Conservation (phyloP, 2,888 invertebrate genomes). For the Drosophila trichaetosa region DNA sequence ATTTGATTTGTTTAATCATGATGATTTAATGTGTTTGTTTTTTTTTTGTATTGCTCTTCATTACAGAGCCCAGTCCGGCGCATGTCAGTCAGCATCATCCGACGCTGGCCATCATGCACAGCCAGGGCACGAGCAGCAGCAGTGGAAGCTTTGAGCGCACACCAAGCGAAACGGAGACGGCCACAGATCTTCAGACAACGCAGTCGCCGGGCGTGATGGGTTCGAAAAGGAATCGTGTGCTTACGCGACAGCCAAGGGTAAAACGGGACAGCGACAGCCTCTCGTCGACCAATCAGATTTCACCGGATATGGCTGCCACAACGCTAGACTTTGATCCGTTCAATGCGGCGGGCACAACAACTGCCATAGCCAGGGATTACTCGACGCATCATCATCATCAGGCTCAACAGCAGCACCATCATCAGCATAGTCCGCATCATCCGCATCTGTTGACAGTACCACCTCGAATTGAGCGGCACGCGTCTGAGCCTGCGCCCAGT, state of each 20-base stretch:
- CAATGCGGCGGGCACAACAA: slow-evolving; percentile 70
- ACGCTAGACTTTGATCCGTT: slow-evolving; percentile 82
- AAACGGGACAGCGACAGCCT: slow-evolving; percentile 88
- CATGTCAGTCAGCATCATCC: slow-evolving; percentile 49
- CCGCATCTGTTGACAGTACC: slow-evolving; percentile 85
- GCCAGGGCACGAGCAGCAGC: slow-evolving; percentile 61
- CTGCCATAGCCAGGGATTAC: slow-evolving; percentile 61
- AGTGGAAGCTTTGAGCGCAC: slow-evolving; percentile 61
- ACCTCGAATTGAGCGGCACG: slow-evolving; percentile 87
- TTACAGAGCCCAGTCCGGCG: slow-evolving; percentile 69
- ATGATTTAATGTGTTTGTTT: background rate
- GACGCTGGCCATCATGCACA: slow-evolving; percentile 62
- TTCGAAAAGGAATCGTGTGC: slow-evolving; percentile 87
- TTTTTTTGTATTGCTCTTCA: background rate
- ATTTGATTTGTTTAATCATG: background rate
- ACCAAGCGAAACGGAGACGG: slow-evolving; percentile 48
- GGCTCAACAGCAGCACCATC: slow-evolving; percentile 37
- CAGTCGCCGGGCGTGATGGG: slow-evolving; percentile 84
- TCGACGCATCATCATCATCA: slow-evolving; percentile 67
- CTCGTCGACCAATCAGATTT: slow-evolving; percentile 82
- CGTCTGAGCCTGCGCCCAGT: slow-evolving; percentile 87
- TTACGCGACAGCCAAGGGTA: slow-evolving; percentile 89
- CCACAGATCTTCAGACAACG: slow-evolving; percentile 47
- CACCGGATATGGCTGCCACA: slow-evolving; percentile 80
- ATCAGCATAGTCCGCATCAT: slow-evolving; percentile 69